Conservation (phyloP, 2,113 vertebrate genomes). For the Eulacestoma nigropectus region DNA sequence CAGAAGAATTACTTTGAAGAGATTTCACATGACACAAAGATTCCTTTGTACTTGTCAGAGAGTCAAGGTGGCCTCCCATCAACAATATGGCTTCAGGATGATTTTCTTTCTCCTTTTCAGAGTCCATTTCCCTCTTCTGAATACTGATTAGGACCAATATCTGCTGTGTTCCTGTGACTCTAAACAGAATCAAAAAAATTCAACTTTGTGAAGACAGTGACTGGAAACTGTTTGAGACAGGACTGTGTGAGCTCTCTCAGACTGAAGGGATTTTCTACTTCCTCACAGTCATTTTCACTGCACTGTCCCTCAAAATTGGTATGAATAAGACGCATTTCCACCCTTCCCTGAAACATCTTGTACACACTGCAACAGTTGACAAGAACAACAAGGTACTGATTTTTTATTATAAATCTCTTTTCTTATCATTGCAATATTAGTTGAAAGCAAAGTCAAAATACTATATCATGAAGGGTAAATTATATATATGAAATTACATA, state of each 20-base stretch:
- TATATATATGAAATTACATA: not conserved
- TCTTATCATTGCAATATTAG: not conserved
- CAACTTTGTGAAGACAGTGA: not conserved
- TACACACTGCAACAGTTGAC: not conserved
- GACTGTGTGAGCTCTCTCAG: not conserved
- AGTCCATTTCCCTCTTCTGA: not conserved
- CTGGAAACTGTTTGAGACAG: not conserved
- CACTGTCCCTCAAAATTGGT: not conserved
- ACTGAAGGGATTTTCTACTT: not conserved
- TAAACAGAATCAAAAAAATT: not conserved
- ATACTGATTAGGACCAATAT: not conserved
- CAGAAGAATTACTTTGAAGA: constrained; percentile 13
- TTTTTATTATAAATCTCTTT: not conserved
- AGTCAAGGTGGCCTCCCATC: constrained; percentile 46
- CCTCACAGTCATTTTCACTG: not conserved
- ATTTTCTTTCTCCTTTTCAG: constrained; percentile 6
- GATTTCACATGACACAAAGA: not conserved
- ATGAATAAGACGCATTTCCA: not conserved
- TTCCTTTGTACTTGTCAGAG: constrained; percentile 43
- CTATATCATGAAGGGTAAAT: not conserved
- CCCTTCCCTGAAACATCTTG: not conserved
- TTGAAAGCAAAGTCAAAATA: not conserved
- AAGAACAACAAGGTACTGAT: not conserved
- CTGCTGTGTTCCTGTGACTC: not conserved
- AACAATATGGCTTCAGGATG: constrained; percentile 16